Evolutionary conservation across 2,113 vertebrate genomes (phyloP).

Genomic region (Bujurquina vittata): DNA sequence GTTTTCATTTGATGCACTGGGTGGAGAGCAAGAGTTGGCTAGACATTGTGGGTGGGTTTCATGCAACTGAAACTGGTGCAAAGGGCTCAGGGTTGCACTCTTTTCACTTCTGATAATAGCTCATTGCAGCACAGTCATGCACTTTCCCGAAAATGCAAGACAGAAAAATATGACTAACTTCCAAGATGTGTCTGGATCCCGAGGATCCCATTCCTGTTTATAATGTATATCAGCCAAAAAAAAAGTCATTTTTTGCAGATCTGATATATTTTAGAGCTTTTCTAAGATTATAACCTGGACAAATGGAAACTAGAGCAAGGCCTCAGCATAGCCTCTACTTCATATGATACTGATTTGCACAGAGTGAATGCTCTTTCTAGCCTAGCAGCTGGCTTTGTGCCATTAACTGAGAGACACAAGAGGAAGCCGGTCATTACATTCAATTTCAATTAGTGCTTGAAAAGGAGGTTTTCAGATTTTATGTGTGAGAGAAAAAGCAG

Average conservation of each 20-base stretch:
- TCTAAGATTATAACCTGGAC: conserved; percentile 26
- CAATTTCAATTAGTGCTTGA: conserved; percentile 55
- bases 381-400: conserved; percentile 20
- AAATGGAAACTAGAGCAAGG: conserved; percentile 36
- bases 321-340: conserved; percentile 10
- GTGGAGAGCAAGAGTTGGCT: conserved; percentile 49
- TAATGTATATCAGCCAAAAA: conserved; percentile 26
- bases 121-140: conserved; percentile 26
- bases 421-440: conserved; percentile 46
- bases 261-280: conserved; percentile 28
- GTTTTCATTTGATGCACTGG: conserved; percentile 71
- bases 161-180: conserved; percentile 30
- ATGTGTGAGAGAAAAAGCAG: neutral
- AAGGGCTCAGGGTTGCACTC: conserved; percentile 35
- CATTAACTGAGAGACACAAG: neutral
- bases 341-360: conserved; percentile 20
- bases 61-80: conserved; percentile 60
- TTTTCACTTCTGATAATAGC: conserved; percentile 42
- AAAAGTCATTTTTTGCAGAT: neutral
- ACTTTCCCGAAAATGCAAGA: conserved; percentile 30
- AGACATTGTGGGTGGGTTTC: conserved; percentile 63
- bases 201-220: conserved; percentile 24
- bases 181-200: conserved; percentile 31
- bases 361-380: conserved; percentile 30
- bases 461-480: conserved; percentile 44